Evolutionary conservation across 2,888 invertebrate genomes (phyloP), one percentile per base, ranked within the genome.

Genomic region (Notodonta ziczac): DNA sequence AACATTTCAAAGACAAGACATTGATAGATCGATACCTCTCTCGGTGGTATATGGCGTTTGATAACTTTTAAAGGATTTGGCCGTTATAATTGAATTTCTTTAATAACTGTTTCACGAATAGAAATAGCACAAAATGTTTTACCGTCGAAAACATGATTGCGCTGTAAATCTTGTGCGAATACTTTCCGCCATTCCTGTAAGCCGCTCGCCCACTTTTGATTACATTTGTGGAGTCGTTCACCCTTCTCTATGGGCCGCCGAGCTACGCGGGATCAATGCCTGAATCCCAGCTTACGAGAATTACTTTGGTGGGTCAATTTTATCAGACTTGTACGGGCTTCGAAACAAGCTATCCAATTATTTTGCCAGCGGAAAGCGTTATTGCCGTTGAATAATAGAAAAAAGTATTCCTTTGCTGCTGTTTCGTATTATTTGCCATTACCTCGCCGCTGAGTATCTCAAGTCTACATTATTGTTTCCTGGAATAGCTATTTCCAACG

Each of bases 361-460:
- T 73, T 70, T 76, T 56, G 62, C 52, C 66, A 63, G 58, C 61
- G 60, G 62, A 59, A 61, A 73, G 62, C 59, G 65, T 75, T 73
- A 66, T 72, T 70, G 59, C 67, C 50, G 52, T 62, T 70, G 76
- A 76, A 74, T 76, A 73, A 73, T 73, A 57, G 35, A 73, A 56
- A 24, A 32, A 62, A 66, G 63, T 63, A 60, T 66, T 66, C 62
- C 66, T 70, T 62, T 61, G 62, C 59, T 40, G 46, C 59, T 62
- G 57, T 61, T 65, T 59, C 62, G 61, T 59, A 64, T 59, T 63
- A 61, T 70, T 70, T 62, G 65, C 68, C 66, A 68, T 70, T 73
- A 70, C 70, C 66, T 65, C 65, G 58, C 57, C 51, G 55, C 50
- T 56, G 57, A 35, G 66, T 66, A 67, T 64, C 65, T 72, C 52